phyloP scores from a whole-genome alignment of 2,113 vertebrate genomes.

The Hydropotes inermis region DNA sequence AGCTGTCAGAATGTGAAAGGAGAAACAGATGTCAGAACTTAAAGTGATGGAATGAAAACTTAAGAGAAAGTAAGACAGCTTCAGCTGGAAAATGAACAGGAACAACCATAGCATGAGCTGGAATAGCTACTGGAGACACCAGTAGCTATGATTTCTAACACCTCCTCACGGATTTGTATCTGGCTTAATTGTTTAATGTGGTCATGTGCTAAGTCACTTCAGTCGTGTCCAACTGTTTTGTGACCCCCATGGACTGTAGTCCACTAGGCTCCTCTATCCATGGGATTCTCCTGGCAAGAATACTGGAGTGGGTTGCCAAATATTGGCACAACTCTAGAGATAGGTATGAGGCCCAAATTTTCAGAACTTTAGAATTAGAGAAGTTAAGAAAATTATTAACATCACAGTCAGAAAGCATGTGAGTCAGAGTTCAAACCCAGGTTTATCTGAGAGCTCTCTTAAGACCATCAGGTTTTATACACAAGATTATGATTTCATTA shows the following conservation, averaged over 20 bases:
- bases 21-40: not conserved
- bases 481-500: not conserved
- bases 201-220: not conserved
- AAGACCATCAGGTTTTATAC: not conserved
- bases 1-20: not conserved
- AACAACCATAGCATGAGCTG: not conserved
- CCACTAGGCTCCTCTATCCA: not conserved
- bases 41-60: not conserved
- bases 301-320: not conserved
- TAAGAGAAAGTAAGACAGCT: not conserved
- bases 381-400: not conserved
- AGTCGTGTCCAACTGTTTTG: not conserved
- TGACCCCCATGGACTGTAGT: not conserved
- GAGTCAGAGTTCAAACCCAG: not conserved
- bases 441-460: not conserved
- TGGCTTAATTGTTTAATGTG: not conserved
- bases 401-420: not conserved
- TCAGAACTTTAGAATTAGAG: not conserved
- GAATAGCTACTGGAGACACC: not conserved
- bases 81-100: not conserved
- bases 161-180: not conserved
- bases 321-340: not conserved
- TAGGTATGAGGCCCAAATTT: not conserved
- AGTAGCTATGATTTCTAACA: too few species aligned
- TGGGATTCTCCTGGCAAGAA: not conserved